Evolutionary conservation across 1,140 invertebrate genomes (phyloP).

Genomic region (Psix sp.): DNA sequence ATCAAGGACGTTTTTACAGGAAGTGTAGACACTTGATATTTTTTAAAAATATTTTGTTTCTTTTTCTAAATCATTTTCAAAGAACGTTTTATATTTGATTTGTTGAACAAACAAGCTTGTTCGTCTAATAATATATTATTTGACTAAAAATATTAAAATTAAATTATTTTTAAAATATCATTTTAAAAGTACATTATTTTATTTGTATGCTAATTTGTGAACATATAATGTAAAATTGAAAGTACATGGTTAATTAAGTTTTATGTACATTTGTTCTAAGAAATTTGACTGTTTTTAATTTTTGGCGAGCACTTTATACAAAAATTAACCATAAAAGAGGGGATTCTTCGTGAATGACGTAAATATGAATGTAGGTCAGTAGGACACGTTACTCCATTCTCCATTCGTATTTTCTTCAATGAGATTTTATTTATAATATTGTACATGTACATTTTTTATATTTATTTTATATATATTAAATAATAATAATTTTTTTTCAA

Average conservation of each 20-base stretch:
- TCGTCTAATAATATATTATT: too few relatives aligned
- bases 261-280: too few relatives aligned
- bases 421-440: constrained; percentile 73
- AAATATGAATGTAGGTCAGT: constrained; percentile 75
- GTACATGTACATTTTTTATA: constrained; percentile 2
- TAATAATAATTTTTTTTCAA: too few relatives aligned
- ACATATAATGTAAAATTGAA: too few relatives aligned
- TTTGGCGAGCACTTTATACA: constrained; percentile 25
- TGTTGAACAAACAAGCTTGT: too few relatives aligned
- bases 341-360: constrained; percentile 76
- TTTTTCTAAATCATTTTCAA: too few relatives aligned
- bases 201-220: too few relatives aligned
- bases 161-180: too few relatives aligned
- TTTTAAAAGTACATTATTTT: too few relatives aligned
- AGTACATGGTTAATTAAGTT: too few relatives aligned
- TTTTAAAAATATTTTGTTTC: neutral
- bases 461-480: neutral
- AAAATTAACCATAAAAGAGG: constrained; percentile 50
- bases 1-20: constrained; percentile 65
- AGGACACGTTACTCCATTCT: constrained; percentile 70
- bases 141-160: too few relatives aligned
- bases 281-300: constrained; percentile 24
- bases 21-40: constrained; percentile 9
- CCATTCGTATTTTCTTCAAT: constrained; percentile 70
- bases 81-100: too few relatives aligned